Conservation (phyloP, 1,140 invertebrate genomes). For the Pseudobourletiella spinata region DNA sequence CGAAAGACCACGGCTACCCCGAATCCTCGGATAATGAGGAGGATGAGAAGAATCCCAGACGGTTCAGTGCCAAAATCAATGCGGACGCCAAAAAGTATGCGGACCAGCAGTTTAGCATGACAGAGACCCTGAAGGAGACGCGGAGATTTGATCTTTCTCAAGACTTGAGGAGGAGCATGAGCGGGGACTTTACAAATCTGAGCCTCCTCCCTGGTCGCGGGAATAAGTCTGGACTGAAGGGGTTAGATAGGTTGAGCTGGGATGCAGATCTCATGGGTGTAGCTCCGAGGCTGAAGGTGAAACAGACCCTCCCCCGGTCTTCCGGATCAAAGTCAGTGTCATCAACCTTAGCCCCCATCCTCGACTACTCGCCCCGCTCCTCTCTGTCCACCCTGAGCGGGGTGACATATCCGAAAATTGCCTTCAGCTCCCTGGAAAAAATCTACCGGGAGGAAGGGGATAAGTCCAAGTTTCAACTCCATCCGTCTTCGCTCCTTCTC, state of each 20-base stretch:
- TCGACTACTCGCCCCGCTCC: background rate
- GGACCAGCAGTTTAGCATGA: background rate
- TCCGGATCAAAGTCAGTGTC: background rate
- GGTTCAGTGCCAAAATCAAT: background rate
- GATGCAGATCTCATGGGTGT: background rate
- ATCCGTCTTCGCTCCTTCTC: background rate
- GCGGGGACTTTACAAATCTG: background rate
- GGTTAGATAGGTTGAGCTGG: background rate
- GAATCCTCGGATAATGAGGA: background rate
- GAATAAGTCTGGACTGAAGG: background rate
- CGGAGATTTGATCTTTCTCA: conserved; percentile 42
- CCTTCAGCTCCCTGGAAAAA: background rate
- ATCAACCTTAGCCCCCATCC: background rate
- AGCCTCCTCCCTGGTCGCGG: no score
- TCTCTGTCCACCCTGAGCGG: background rate
- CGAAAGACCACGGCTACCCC: background rate
- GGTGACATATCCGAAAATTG: background rate
- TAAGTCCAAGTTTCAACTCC: background rate
- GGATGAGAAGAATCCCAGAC: background rate
- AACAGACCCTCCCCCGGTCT: background rate
- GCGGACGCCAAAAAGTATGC: background rate
- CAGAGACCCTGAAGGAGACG: conserved; percentile 13
- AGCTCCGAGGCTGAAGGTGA: background rate
- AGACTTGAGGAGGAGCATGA: conserved; percentile 41
- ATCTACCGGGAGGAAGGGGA: background rate